Evolutionary conservation across 2,113 vertebrate species (phyloP).

Genomic region (Indicator indicator): DNA sequence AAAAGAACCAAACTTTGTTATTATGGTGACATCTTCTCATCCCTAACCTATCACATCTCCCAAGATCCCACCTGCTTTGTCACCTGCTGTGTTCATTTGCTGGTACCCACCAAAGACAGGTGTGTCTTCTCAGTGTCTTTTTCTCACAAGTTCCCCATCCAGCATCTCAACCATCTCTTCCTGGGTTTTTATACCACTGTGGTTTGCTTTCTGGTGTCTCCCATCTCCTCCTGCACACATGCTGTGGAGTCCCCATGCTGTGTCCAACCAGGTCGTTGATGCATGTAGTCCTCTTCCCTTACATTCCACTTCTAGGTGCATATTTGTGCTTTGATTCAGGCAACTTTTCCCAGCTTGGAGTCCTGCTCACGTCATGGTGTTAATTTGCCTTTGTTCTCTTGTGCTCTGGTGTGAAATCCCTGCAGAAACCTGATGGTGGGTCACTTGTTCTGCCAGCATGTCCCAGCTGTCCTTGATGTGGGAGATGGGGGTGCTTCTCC

Average conservation of each 20-base stretch:
- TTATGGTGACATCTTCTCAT: neutral
- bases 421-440: neutral
- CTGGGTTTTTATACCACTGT: fast-evolving
- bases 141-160: neutral
- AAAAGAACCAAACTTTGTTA: too few relatives aligned
- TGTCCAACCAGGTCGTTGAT: neutral
- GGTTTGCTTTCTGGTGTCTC: neutral
- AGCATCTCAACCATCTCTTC: neutral
- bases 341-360: neutral
- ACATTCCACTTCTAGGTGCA: neutral
- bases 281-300: neutral
- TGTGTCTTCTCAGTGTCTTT: neutral
- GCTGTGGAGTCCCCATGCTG: fast-evolving
- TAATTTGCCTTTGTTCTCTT: neutral
- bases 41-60: neutral
- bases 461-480: neutral
- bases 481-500: neutral
- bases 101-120: fast-evolving
- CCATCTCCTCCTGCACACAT: neutral
- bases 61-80: neutral
- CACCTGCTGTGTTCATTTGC: fast-evolving
- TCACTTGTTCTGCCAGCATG: neutral
- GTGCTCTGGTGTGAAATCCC: neutral
- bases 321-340: neutral
- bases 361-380: neutral